Percentiles rank a stretch among this genome's conserved stretches.
phyloP scores from a whole-genome alignment of 2,797 vertebrate genomes.

The Etheostoma nigrum region DNA sequence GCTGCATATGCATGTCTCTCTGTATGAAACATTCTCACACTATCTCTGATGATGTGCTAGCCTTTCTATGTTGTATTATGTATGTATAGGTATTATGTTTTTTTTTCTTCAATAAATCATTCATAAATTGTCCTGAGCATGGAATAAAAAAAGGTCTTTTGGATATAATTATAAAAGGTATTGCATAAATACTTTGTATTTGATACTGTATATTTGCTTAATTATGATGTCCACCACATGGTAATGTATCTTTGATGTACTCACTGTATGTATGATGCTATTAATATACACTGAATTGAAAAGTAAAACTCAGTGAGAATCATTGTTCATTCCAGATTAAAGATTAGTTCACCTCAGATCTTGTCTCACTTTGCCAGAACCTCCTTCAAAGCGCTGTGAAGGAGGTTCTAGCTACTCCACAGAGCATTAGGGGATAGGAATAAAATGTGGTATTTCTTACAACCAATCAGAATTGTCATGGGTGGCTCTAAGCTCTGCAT shows the following conservation, averaged over 20 bases:
- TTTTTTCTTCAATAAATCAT: too few species aligned
- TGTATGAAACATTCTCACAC: not conserved
- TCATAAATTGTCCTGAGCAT: too few species aligned
- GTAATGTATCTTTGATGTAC: not conserved
- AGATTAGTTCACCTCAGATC: slow-evolving; percentile 12
- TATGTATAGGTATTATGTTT: too few species aligned
- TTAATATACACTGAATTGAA: not conserved
- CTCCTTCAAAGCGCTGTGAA: too few species aligned
- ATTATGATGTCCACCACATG: not conserved
- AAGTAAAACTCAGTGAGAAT: not conserved
- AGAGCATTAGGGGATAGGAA: too few species aligned
- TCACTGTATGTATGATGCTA: not conserved
- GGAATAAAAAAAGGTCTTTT: too few species aligned
- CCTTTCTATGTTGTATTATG: not conserved
- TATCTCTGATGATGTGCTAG: not conserved
- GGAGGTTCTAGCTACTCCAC: too few species aligned
- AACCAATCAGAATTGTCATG: too few species aligned
- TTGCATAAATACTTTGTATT: not conserved
- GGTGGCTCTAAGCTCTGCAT: too few species aligned
- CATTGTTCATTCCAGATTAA: slow-evolving; percentile 12
- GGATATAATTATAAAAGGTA: not conserved
- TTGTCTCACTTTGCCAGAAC: too few species aligned
- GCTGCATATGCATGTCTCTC: not conserved
- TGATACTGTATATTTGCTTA: not conserved
- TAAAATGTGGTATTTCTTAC: too few species aligned